Evolutionary conservation across 2,797 vertebrate species (phyloP).

Genomic region (Xiphophorus birchmanni): DNA sequence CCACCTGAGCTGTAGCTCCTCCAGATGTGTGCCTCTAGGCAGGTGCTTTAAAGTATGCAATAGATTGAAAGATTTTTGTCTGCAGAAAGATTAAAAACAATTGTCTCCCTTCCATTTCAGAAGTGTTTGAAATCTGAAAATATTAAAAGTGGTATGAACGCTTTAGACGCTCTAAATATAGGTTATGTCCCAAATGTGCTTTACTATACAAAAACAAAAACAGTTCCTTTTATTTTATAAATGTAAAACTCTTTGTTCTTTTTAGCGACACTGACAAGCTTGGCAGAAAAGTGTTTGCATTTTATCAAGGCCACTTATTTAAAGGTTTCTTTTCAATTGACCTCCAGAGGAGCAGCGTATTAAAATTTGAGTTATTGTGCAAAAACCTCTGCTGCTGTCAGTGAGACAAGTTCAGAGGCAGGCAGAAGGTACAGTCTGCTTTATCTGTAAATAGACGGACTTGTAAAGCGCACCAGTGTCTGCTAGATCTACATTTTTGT

Average conservation of each 20-base stretch:
- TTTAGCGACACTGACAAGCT: conserved; percentile 41
- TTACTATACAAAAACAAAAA: conserved; percentile 59
- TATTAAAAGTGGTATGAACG: background rate
- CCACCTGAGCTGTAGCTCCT: background rate
- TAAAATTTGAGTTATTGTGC: conserved; percentile 11
- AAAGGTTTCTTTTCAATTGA: conserved; percentile 16
- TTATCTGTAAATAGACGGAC: conserved; percentile 86
- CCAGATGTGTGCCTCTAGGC: background rate
- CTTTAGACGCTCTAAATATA: background rate
- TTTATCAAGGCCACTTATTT: conserved; percentile 23
- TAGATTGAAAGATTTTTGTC: background rate
- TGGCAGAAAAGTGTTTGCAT: conserved; percentile 25
- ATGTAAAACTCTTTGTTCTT: conserved; percentile 23
- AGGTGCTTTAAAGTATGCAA: background rate
- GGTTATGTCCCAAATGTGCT: conserved; percentile 24
- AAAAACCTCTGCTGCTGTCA: conserved; percentile 11
- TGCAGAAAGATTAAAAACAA: background rate
- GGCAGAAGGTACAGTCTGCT: conserved; percentile 36
- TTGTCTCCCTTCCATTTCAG: background rate
- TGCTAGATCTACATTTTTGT: conserved; percentile 75
- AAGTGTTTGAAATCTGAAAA: background rate
- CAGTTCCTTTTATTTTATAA: conserved; percentile 45
- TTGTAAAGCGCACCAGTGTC: conserved; percentile 71
- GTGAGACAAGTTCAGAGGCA: conserved; percentile 18
- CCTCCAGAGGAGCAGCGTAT: conserved; percentile 27